Evolutionary conservation across 2,888 invertebrate species (phyloP).

Genomic region (Yponomeuta evonymella): DNA sequence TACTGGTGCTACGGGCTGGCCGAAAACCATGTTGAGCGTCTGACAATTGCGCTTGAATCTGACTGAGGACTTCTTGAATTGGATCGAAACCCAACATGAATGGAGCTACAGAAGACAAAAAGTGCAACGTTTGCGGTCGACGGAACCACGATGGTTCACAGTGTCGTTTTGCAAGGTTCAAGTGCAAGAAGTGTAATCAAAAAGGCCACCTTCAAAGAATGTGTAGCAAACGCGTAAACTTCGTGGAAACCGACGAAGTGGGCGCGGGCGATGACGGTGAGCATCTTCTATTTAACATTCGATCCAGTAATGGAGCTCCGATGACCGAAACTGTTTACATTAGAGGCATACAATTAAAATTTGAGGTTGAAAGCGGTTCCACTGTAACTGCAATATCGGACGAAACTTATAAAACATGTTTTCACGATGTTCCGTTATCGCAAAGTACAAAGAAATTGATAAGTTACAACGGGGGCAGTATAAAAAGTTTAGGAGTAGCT

Average conservation of each 20-base stretch:
- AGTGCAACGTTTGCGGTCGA: conserved; percentile 27
- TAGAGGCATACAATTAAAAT: conserved; percentile 15
- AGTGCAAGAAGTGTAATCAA: conserved; percentile 25
- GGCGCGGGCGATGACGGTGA: conserved; percentile 24
- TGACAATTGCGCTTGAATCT: too few species aligned
- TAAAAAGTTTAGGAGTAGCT: too few species aligned
- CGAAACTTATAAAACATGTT: background rate
- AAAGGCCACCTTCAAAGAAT: conserved; percentile 25
- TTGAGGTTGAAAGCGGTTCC: conserved; percentile 16
- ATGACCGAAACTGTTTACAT: conserved; percentile 21
- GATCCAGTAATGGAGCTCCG: conserved; percentile 22
- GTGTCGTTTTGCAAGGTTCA: conserved; percentile 26
- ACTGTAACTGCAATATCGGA: conserved; percentile 13
- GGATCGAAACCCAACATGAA: conserved; percentile 4
- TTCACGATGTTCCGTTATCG: background rate
- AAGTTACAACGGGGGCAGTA: too few species aligned
- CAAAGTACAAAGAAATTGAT: too few species aligned
- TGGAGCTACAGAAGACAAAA: conserved; percentile 11
- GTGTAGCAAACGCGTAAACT: conserved; percentile 22
- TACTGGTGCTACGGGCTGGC: too few species aligned
- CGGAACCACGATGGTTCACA: conserved; percentile 24
- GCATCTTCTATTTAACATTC: conserved; percentile 24
- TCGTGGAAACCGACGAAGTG: conserved; percentile 8
- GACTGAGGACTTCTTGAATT: too few species aligned
- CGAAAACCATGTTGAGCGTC: too few species aligned